These are phyloP conservation scores for Tridacna gigas DNA, from an alignment of 2,888 invertebrate species.

Conservation along the genomic window DNA sequence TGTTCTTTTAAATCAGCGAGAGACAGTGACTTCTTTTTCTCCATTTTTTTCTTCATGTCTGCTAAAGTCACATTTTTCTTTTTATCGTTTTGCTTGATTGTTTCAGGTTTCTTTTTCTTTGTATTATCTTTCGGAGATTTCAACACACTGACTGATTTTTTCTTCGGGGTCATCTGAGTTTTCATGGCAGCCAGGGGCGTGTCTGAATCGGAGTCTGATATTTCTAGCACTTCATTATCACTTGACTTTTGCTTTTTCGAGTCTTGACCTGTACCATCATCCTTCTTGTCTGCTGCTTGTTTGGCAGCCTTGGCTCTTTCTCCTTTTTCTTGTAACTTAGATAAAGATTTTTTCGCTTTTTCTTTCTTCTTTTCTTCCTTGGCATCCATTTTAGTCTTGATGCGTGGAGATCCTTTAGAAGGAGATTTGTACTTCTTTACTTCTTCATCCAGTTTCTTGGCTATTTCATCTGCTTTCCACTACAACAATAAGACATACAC, in stretches of 20 bases:
- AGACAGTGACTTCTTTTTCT: constrained; percentile 44
- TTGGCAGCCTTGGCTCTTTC: constrained; percentile 49
- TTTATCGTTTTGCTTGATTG: constrained; percentile 16
- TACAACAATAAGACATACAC: constrained; percentile 6
- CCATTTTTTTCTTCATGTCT: constrained; percentile 35
- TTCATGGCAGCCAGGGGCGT: constrained; percentile 73
- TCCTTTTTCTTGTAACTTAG: constrained; percentile 56
- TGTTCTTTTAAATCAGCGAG: constrained; percentile 64
- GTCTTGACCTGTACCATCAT: constrained; percentile 46
- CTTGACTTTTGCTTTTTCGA: constrained; percentile 19
- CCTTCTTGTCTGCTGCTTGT: constrained; percentile 55
- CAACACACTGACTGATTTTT: constrained; percentile 27
- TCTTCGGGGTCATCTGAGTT: constrained; percentile 68
- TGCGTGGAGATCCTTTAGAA: constrained; percentile 53
- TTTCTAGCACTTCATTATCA: not conserved
- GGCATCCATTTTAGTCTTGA: constrained; percentile 69
- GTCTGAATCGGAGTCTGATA: constrained; percentile 70
- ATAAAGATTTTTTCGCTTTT: constrained; percentile 57
- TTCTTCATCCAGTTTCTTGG: constrained; percentile 61
- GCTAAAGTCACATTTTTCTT: constrained; percentile 33
- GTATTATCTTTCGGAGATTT: constrained; percentile 22
- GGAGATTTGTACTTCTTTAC: constrained; percentile 46
- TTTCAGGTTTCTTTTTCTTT: constrained; percentile 37
- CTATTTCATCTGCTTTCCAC: constrained; percentile 61
- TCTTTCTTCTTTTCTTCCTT: constrained; percentile 65